Evolutionary conservation across 2,797 vertebrate species (phyloP), one percentile per base, ranked within the genome.

Genomic region (Xyrichtys novacula): DNA sequence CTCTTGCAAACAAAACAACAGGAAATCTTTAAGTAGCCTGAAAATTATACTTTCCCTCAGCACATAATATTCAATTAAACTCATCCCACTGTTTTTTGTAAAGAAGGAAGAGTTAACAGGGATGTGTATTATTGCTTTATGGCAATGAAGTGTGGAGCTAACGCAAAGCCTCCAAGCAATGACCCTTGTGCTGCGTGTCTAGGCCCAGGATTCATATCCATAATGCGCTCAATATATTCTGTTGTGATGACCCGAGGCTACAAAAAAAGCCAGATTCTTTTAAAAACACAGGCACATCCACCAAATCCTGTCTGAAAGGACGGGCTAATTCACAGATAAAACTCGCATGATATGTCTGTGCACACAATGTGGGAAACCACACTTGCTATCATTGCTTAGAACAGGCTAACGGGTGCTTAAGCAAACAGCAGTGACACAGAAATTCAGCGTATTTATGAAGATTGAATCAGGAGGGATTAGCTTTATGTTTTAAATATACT

Each of bases 201-300:
- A 80, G 89, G 88, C 91, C 90, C 84, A 67, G 91, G 90, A 93
- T 93, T 94, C 92, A 93, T 94, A 94, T 94, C 92, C 92, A 94
- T 94, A 94, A 94, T 94, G 92, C 83, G 85, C 91, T 94, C 90
- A 92, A 94, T 94, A 94, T 94, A 94, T 95, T 94, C 92, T 88
- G 91, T 68, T 91, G 91, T 81, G 84, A 91, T 92, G 91, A 93
- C 94, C 90, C 64, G 83, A 46, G 94, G 93, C 93, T 85, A 86
- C 34, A 61, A 76, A 83, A 85, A 83, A 85, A 89, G 84, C 86
- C 85, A 81, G 88, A 76, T 83, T 86, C 78, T 86, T 89, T 90
- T 91, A 79, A 90, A 91, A 89, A 92, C 81, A 89, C 83, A 87
- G 89, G 86, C 87, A 89, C 84, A 86, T 86, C 86, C 83, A 83